These are phyloP conservation scores for Drosophila kohkoa DNA, from an alignment of 1,140 invertebrate species.

Conservation along the genomic window DNA sequence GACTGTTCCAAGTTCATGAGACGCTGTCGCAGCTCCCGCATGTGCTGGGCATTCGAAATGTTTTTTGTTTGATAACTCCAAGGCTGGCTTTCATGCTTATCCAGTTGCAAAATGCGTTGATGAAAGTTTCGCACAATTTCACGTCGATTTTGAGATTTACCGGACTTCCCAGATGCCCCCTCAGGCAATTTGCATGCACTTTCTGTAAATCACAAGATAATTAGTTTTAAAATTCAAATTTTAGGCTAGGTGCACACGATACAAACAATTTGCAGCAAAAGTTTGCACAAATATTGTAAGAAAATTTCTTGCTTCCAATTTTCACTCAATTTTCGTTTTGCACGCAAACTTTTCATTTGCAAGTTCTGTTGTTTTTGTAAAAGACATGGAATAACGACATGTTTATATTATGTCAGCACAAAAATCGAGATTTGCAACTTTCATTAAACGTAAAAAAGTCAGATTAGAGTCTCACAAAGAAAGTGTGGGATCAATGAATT, in stretches of 20 bases:
- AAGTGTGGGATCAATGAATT: no score
- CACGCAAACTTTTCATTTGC: neutral
- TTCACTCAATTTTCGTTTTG: no score
- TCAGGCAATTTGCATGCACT: neutral
- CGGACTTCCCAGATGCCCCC: neutral
- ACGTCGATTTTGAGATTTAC: conserved; percentile 25
- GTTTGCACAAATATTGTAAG: no score
- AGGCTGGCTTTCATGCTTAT: neutral
- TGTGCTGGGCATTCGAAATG: conserved; percentile 6
- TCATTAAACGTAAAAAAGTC: no score
- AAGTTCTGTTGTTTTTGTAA: no score
- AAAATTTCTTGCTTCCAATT: no score
- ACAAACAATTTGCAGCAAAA: no score
- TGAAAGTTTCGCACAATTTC: conserved; percentile 1
- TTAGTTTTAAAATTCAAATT: neutral
- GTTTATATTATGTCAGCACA: no score
- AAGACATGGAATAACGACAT: no score
- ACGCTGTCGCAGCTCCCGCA: conserved; percentile 29
- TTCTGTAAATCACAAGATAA: neutral
- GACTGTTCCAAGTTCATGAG: conserved; percentile 21
- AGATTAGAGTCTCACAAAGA: no score
- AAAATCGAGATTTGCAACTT: no score
- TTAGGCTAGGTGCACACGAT: no score
- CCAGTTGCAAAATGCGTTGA: conserved; percentile 6
- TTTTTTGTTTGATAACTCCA: neutral